These are phyloP conservation scores for Bubo scandiacus DNA, from an alignment of 2,113 vertebrate genomes.

Conservation along the genomic window DNA sequence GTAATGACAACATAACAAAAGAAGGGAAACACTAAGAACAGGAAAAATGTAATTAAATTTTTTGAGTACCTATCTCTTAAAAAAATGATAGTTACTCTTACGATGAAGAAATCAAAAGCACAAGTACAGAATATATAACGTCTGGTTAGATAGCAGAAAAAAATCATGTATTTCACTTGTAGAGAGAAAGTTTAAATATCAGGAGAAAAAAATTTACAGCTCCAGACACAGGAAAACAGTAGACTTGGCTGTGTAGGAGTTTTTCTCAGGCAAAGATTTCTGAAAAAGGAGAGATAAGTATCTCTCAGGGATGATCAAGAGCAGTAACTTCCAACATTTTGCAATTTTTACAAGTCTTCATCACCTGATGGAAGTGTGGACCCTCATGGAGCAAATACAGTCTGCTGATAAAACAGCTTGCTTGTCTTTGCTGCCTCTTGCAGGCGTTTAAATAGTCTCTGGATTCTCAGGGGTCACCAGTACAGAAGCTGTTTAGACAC, in stretches of 20 bases:
- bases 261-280: neutral
- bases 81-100: neutral
- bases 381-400: neutral
- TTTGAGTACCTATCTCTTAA: neutral
- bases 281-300: neutral
- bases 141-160: neutral
- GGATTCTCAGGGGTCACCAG: neutral
- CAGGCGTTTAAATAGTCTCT: neutral
- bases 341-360: neutral
- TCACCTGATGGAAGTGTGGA: neutral
- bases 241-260: neutral
- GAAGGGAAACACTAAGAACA: neutral
- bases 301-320: neutral
- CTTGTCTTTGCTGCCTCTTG: neutral
- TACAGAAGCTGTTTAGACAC: neutral
- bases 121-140: neutral
- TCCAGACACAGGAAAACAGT: neutral
- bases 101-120: neutral
- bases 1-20: neutral
- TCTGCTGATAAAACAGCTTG: neutral
- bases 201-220: fast-evolving
- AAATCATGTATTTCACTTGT: neutral
- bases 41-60: neutral
- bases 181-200: neutral
- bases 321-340: neutral